Conservation (phyloP, 2,888 invertebrate genomes). For the Philonicus albiceps region DNA sequence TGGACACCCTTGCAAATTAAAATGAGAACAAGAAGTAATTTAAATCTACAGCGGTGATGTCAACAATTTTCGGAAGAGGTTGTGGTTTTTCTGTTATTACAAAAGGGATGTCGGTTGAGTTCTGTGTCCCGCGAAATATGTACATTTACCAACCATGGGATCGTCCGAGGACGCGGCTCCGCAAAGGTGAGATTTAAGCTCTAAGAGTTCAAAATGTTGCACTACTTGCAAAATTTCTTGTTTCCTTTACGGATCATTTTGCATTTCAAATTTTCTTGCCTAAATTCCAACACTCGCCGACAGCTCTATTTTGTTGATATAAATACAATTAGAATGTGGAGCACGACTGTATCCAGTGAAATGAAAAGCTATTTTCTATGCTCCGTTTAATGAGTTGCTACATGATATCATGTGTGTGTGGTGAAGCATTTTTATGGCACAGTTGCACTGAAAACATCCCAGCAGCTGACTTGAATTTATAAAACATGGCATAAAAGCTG, state of each 20-base stretch:
- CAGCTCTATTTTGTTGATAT: conserved; percentile 13
- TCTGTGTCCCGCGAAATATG: conserved; percentile 30
- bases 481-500: background rate
- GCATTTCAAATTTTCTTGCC: conserved; percentile 8
- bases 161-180: background rate
- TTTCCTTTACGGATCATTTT: background rate
- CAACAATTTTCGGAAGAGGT: conserved; percentile 40
- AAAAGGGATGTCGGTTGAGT: conserved; percentile 36
- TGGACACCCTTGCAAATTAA: conserved; percentile 36
- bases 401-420: background rate
- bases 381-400: conserved; percentile 7
- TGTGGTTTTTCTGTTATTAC: conserved; percentile 32
- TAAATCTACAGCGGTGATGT: conserved; percentile 38
- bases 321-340: conserved; percentile 26
- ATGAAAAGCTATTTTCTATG: conserved; percentile 5
- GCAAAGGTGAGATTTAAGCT: background rate
- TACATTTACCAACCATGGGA: background rate
- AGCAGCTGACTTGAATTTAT: background rate
- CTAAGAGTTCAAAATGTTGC: background rate
- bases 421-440: background rate
- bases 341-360: background rate
- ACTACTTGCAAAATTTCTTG: conserved; percentile 18
- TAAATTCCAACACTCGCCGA: background rate
- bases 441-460: background rate
- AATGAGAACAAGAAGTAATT: conserved; percentile 41